phyloP scores from a whole-genome alignment of 2,797 vertebrate genomes.

The Echeneis naucrates region DNA sequence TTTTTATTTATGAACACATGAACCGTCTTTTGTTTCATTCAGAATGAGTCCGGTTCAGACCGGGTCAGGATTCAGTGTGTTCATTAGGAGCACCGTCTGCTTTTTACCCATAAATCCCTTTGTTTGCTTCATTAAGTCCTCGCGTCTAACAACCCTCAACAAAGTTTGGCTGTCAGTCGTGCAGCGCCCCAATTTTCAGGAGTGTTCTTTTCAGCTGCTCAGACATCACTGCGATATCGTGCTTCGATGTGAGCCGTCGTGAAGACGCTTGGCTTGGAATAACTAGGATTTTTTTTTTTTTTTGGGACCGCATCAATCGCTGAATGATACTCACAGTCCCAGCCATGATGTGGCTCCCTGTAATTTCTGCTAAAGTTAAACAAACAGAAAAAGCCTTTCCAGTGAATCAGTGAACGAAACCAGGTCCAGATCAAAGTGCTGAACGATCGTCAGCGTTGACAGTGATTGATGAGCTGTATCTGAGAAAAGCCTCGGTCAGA shows the following conservation, averaged over 20 bases:
- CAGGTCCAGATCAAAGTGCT: too few species aligned
- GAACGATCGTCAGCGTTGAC: too few species aligned
- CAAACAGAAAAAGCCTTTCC: too few species aligned
- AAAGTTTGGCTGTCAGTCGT: slow-evolving; percentile 34
- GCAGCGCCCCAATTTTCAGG: slow-evolving; percentile 22
- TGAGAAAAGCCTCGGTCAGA: too few species aligned
- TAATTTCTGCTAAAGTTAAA: not conserved
- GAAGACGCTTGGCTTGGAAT: slow-evolving; percentile 1
- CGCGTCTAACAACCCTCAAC: slow-evolving; percentile 48
- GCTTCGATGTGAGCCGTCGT: slow-evolving; percentile 1
- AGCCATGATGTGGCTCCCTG: too few species aligned
- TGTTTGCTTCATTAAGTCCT: slow-evolving; percentile 53
- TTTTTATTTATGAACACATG: too few species aligned
- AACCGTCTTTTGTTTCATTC: too few species aligned
- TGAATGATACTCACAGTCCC: not conserved
- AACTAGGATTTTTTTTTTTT: too few species aligned
- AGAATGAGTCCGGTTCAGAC: too few species aligned
- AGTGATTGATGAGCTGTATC: too few species aligned
- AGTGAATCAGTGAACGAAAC: too few species aligned
- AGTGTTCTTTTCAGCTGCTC: slow-evolving; percentile 9
- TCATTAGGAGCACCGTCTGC: slow-evolving; percentile 62
- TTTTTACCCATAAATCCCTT: slow-evolving; percentile 46
- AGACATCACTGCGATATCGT: slow-evolving; percentile 13
- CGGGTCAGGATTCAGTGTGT: slow-evolving; percentile 47
- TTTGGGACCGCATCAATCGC: not conserved